Evolutionary conservation across 2,888 invertebrate species (phyloP).

Genomic region (Eurois occulta): DNA sequence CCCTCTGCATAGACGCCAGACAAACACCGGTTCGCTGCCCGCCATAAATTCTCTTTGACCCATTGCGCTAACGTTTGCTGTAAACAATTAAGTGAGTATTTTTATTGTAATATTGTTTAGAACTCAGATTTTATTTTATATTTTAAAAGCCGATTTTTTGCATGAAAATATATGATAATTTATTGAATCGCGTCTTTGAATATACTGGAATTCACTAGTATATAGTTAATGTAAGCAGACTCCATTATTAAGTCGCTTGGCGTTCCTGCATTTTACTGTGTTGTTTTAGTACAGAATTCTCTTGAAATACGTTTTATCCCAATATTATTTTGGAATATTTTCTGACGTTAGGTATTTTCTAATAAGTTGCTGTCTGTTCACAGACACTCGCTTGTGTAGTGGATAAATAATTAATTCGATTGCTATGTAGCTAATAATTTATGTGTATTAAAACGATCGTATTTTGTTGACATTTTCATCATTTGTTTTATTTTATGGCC

Average conservation of each 20-base stretch:
- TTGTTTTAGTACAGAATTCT: conserved; percentile 30
- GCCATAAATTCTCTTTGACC: conserved; percentile 86
- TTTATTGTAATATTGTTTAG: conserved; percentile 63
- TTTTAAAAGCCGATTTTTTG: conserved; percentile 4
- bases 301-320: conserved; percentile 7
- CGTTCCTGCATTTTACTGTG: conserved; percentile 60
- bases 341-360: conserved; percentile 6
- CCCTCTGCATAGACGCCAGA: conserved; percentile 89
- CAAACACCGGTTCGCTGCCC: conserved; percentile 78
- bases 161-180: not conserved
- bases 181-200: conserved; percentile 4
- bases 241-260: conserved; percentile 83
- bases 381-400: not conserved
- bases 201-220: conserved; percentile 35
- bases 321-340: conserved; percentile 5
- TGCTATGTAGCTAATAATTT: conserved; percentile 30
- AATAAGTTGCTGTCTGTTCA: not conserved
- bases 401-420: conserved; percentile 45
- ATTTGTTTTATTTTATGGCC: conserved; percentile 13
- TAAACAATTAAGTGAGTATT: conserved; percentile 88
- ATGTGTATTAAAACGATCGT: conserved; percentile 17
- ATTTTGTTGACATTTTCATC: conserved; percentile 47
- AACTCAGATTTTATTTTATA: conserved; percentile 1
- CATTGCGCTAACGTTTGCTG: conserved; percentile 82
- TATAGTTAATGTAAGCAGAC: conserved; percentile 78